Evolutionary conservation across 2,797 vertebrate genomes (phyloP).

Genomic region (Molothrus ater): DNA sequence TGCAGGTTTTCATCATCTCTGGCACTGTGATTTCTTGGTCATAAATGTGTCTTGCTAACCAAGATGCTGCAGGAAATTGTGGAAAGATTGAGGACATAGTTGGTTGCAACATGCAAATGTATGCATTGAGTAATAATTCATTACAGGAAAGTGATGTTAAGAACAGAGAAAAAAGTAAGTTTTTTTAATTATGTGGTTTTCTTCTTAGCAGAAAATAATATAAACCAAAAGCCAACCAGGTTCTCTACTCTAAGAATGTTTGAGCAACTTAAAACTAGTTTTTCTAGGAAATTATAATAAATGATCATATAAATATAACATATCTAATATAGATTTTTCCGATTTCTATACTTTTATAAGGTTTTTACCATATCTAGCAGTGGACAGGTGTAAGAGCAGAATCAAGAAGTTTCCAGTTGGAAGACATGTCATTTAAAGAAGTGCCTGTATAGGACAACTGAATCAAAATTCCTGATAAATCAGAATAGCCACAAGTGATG

Average conservation of each 20-base stretch:
- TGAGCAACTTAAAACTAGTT: background rate
- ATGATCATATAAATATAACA: background rate
- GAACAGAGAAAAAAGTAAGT: background rate
- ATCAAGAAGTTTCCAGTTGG: background rate
- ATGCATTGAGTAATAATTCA: background rate
- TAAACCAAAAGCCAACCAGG: background rate
- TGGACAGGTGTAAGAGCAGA: background rate
- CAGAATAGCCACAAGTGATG: background rate
- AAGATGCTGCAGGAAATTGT: background rate
- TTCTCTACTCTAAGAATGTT: background rate
- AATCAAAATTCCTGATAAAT: background rate
- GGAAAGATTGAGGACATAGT: background rate
- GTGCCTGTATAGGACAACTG: background rate
- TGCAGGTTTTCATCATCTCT: slow-evolving; percentile 51
- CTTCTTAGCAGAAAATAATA: background rate
- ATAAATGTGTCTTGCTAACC: slow-evolving; percentile 34
- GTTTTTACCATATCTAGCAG: background rate
- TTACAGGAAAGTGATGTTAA: background rate
- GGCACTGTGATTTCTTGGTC: slow-evolving; percentile 50
- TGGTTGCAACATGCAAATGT: background rate
- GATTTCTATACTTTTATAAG: background rate
- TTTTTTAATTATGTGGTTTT: fast-evolving
- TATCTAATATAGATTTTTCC: background rate
- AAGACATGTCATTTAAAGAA: background rate
- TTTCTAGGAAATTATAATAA: background rate